phyloP scores from a whole-genome alignment of 64 coral and sea anemone species.

The Montipora efflorescens region DNA sequence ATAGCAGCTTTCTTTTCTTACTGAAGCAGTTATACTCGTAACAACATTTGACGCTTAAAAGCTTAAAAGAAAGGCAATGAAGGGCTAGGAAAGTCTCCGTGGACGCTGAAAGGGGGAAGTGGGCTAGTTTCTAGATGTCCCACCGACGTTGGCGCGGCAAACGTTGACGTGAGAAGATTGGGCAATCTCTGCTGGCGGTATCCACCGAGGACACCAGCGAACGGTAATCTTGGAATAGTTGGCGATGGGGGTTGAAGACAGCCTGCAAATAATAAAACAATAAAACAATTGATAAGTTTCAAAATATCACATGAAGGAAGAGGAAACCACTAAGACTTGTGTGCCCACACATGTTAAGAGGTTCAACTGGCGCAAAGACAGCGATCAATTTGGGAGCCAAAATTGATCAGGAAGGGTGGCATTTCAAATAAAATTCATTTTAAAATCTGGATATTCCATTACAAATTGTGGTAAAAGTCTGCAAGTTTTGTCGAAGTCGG shows the following conservation, averaged over 20 bases:
- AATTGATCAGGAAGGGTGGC: background rate
- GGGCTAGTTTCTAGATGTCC: background rate
- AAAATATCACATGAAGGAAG: background rate
- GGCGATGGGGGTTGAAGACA: conserved; percentile 27
- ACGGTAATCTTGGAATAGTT: conserved; percentile 23
- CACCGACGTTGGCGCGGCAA: conserved; percentile 4
- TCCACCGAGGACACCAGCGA: conserved; percentile 3
- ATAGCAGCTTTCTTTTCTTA: too few species aligned
- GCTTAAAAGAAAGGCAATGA: conserved; percentile 31
- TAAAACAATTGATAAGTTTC: background rate
- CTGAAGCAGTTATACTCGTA: too few species aligned
- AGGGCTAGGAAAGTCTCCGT: conserved; percentile 18
- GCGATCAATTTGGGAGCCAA: background rate
- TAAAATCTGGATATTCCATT: background rate
- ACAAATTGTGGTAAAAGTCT: too few species aligned
- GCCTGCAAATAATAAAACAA: background rate
- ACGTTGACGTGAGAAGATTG: conserved; percentile 8
- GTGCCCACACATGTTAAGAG: conserved; percentile 6
- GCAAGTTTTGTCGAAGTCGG: too few species aligned
- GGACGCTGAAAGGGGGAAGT: conserved; percentile 10
- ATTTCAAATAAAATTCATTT: background rate
- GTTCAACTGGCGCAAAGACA: background rate
- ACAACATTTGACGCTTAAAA: background rate
- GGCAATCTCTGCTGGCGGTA: conserved; percentile 37
- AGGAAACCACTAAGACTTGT: conserved; percentile 4